These are phyloP conservation scores for Rotaria macrura DNA, from an alignment of 2,888 invertebrate genomes.

Conservation along the genomic window DNA sequence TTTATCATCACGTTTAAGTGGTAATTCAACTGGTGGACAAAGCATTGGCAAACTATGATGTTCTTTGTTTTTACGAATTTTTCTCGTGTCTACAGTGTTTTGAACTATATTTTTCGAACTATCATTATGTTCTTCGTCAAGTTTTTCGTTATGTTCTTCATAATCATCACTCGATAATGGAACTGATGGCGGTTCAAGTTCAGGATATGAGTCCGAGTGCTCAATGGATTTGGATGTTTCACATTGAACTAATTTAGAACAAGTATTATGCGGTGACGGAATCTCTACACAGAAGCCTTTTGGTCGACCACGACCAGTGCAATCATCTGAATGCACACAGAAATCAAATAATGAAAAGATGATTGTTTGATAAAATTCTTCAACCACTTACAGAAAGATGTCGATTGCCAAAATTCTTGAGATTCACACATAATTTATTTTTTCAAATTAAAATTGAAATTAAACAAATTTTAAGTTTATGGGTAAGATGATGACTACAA, in stretches of 20 bases:
- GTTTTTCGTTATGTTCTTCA: background rate
- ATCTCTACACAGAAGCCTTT: background rate
- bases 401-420: background rate
- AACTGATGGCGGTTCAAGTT: background rate
- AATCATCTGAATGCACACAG: background rate
- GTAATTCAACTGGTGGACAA: background rate
- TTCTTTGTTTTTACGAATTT: background rate
- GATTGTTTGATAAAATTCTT: too few species aligned
- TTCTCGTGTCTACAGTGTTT: background rate
- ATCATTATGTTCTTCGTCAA: background rate
- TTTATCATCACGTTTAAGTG: background rate
- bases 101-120: background rate
- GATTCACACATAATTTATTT: background rate
- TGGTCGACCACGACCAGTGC: slow-evolving; percentile 5
- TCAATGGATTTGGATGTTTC: background rate
- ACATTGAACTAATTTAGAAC: background rate
- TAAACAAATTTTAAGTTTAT: background rate
- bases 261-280: background rate
- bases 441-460: background rate
- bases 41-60: background rate
- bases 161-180: background rate
- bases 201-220: background rate
- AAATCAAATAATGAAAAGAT: background rate
- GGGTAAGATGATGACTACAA: background rate
- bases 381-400: background rate